Evolutionary conservation across 2,888 invertebrate species (phyloP).

Genomic region (Caenorhabditis sinica): DNA sequence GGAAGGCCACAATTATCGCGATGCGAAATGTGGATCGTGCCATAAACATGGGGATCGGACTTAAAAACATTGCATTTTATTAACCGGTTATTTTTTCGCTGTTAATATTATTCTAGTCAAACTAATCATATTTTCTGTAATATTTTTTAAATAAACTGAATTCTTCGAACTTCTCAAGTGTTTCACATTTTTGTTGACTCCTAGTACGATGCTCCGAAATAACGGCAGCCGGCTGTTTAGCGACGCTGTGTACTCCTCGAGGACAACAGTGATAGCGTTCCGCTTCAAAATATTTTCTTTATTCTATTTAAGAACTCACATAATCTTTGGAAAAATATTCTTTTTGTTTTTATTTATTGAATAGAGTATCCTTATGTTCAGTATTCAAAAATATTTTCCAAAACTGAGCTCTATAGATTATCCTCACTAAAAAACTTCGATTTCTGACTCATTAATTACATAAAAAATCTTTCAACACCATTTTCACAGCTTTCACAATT

Average conservation of each 20-base stretch:
- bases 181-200: not conserved
- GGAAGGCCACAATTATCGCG: conserved; percentile 58
- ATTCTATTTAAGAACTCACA: not conserved
- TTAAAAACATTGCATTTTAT: conserved; percentile 44
- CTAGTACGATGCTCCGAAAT: conserved; percentile 30
- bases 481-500: not conserved
- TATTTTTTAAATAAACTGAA: not conserved
- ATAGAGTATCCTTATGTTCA: too few species aligned
- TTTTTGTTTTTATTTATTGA: too few species aligned
- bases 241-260: conserved; percentile 26
- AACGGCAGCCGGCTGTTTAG: not conserved
- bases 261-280: conserved; percentile 7
- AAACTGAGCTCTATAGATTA: too few species aligned
- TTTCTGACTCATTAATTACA: not conserved
- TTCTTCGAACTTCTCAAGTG: too few species aligned
- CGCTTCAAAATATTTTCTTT: conserved; percentile 11
- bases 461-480: not conserved
- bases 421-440: too few species aligned
- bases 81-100: not conserved
- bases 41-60: conserved; percentile 38
- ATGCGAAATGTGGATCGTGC: conserved; percentile 51
- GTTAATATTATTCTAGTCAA: not conserved
- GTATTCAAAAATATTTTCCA: too few species aligned
- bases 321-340: too few species aligned
- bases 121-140: not conserved